Evolutionary conservation across 1,140 invertebrate species (phyloP), one percentile per base, ranked within the genome.

Genomic region (Diabrotica virgifera): DNA sequence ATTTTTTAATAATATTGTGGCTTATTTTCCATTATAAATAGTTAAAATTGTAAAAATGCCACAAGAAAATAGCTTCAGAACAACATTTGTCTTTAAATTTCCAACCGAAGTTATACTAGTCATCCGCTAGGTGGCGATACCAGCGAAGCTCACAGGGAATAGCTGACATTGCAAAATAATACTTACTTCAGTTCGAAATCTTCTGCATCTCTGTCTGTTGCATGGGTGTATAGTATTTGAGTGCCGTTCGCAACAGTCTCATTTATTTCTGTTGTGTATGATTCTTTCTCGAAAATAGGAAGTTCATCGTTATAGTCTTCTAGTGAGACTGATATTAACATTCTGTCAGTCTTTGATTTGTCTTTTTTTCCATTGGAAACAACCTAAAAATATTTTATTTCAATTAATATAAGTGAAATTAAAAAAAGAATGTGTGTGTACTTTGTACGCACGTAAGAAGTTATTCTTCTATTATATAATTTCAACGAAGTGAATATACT

Each of bases 301-400:
- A 75, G 55, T 69, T 86, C 84, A 66, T 86, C 85, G 70, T 86
- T 86, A 80, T 82, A 82, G 72, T 86, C 84, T 37, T 76, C 77
- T 52, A 86, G 75, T 37, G 81, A 73, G 11, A 86, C 82, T 56
- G 71, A 70, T 6, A 86, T 73, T 1, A 65, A 76, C 4, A 81
- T 78, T 36, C 57, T 72, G 11, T 81, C 80, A 2, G 8, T 73
- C 67, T 36, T 79, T 78, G 10, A 68, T 64, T 5, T 6, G 6
- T 80, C 72, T 46, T 77, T 69, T 14, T 74, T 65, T 64, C 84
- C 83, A 5, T 69, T 79, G 51, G 84, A 82, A 64, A 78, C 63
- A 5, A 84, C 79, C 83, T 84, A 63, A 7, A 67, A 63, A 46
- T 46, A 46, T n/a, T 46, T 46, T 46, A 46, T 46, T 46, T 46